A percentile compares a stretch with the other conserved stretches of the same genome.
These are phyloP conservation scores for Muscidifurax raptorellus DNA, from an alignment of 1,140 invertebrate genomes.

Conservation along the genomic window DNA sequence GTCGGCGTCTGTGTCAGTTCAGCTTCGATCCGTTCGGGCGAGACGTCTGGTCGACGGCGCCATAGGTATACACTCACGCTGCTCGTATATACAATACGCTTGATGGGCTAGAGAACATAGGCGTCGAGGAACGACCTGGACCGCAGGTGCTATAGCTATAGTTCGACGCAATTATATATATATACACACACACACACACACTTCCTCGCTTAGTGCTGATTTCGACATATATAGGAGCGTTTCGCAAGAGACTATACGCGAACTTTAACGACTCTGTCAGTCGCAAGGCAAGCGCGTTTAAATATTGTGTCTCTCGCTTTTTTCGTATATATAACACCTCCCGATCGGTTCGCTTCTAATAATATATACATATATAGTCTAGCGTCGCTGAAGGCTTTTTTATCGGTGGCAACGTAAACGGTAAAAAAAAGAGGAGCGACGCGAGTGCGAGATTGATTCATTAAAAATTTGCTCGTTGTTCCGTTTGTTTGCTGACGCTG, in stretches of 20 bases:
- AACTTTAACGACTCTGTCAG: conserved; percentile 58
- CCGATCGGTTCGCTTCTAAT: too few species aligned
- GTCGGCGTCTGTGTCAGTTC: conserved; percentile 57
- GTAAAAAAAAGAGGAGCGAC: too few species aligned
- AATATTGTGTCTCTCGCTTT: background rate
- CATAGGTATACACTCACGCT: background rate
- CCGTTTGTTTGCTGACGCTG: background rate
- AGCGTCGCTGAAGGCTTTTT: conserved; percentile 20
- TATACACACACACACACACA: background rate
- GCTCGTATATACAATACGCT: background rate
- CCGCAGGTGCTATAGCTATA: conserved; percentile 53
- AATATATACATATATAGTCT: background rate
- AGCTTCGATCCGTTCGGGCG: conserved; percentile 53
- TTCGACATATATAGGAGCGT: conserved; percentile 38
- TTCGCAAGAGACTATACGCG: conserved; percentile 56
- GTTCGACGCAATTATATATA: conserved; percentile 54
- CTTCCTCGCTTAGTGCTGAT: background rate
- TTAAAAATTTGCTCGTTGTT: conserved; percentile 11
- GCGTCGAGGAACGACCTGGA: conserved; percentile 54
- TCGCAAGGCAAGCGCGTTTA: conserved; percentile 54
- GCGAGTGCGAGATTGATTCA: conserved; percentile 4
- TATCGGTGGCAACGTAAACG: background rate
- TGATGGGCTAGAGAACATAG: conserved; percentile 54
- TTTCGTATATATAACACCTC: background rate
- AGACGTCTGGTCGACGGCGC: background rate